phyloP scores from a whole-genome alignment of 2,888 invertebrate species.

The Dasysyrphus albostriatus region DNA sequence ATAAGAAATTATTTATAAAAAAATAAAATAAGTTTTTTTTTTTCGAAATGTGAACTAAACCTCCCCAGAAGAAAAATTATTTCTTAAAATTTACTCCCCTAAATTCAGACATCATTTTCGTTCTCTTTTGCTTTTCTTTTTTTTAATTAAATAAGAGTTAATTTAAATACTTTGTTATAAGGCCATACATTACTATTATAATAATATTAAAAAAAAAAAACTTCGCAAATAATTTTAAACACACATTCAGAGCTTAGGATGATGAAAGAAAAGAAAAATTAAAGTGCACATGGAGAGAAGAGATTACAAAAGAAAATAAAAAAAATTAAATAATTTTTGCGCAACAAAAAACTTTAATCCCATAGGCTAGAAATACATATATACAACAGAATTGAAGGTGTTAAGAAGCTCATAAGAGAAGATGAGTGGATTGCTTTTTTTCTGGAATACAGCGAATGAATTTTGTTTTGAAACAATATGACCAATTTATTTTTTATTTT shows the following conservation, averaged over 20 bases:
- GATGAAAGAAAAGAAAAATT: conserved; percentile 30
- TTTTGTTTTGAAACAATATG: conserved; percentile 14
- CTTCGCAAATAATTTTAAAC: conserved; percentile 43
- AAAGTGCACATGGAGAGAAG: conserved; percentile 50
- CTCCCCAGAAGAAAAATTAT: conserved; percentile 49
- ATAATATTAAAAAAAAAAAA: conserved; percentile 55
- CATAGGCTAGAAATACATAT: conserved; percentile 38
- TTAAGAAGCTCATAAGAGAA: conserved; percentile 14
- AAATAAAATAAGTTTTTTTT: conserved; percentile 48
- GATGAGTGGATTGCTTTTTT: conserved; percentile 31
- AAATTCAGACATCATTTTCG: conserved; percentile 38
- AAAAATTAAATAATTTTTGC: conserved; percentile 23
- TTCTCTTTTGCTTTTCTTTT: conserved; percentile 22
- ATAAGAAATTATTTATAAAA: conserved; percentile 58
- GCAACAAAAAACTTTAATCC: conserved; percentile 24
- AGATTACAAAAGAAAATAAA: conserved; percentile 56
- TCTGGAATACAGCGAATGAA: conserved; percentile 26
- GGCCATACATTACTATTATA: conserved; percentile 75
- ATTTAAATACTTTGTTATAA: conserved; percentile 76
- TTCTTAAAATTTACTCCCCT: conserved; percentile 49
- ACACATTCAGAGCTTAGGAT: conserved; percentile 57
- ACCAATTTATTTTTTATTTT: conserved; percentile 5
- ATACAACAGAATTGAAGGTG: conserved; percentile 39
- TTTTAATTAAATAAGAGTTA: conserved; percentile 64
- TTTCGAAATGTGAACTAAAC: conserved; percentile 52